Percentiles rank a stretch among this genome's conserved stretches.
These are phyloP conservation scores for Lepeophtheirus nordmannii DNA, from an alignment of 2,888 invertebrate genomes.

Conservation along the genomic window DNA sequence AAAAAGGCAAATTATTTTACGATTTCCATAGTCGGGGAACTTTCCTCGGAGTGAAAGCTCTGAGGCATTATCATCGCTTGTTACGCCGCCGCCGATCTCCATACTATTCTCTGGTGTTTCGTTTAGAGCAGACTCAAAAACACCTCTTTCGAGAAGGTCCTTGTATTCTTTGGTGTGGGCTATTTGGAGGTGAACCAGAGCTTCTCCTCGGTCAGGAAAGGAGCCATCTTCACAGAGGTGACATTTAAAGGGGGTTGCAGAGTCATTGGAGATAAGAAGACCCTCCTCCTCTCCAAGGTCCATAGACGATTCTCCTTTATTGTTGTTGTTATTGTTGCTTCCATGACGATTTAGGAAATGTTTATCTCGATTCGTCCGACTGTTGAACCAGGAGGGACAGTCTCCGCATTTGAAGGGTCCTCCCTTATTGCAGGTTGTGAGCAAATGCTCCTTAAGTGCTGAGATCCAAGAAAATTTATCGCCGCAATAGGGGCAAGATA, in stretches of 20 bases:
- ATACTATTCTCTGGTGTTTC: conserved; percentile 31
- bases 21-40: conserved; percentile 69
- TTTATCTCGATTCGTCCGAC: conserved; percentile 91
- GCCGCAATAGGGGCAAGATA: conserved; percentile 80
- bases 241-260: conserved; percentile 39
- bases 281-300: conserved; percentile 52
- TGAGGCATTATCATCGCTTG: neutral
- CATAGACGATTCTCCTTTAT: conserved; percentile 37
- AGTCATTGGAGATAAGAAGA: conserved; percentile 42
- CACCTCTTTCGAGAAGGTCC: conserved; percentile 63
- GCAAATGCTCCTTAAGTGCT: conserved; percentile 77
- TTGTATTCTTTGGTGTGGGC: conserved; percentile 62
- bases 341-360: conserved; percentile 77
- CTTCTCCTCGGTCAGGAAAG: conserved; percentile 58
- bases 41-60: conserved; percentile 49
- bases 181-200: conserved; percentile 60
- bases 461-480: conserved; percentile 94
- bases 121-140: conserved; percentile 45
- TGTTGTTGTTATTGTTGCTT: conserved; percentile 35
- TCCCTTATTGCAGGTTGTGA: conserved; percentile 63
- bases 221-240: conserved; percentile 70
- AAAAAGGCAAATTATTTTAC: conserved; percentile 76
- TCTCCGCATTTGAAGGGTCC: conserved; percentile 90
- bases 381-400: conserved; percentile 82
- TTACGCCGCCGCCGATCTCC: neutral